Conservation (phyloP, 2,888 invertebrate species). For the Drosophila macrospina region DNA sequence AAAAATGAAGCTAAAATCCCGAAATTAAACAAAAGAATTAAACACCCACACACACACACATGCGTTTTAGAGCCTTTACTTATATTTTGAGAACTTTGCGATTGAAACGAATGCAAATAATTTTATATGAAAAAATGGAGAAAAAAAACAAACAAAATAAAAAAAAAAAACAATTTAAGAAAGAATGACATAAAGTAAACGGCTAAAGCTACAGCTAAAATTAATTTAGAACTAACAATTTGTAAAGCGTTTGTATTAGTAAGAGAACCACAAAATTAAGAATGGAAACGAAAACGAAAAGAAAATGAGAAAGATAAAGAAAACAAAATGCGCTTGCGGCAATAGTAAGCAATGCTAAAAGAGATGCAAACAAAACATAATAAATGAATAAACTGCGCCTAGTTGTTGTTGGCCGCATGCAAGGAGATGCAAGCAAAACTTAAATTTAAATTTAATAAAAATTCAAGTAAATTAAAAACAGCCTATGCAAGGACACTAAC, state of each 20-base stretch:
- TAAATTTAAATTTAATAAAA: constrained; percentile 52
- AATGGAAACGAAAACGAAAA: constrained; percentile 9
- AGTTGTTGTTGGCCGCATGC: constrained; percentile 68
- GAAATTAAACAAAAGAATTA: constrained; percentile 58
- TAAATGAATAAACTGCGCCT: constrained; percentile 52
- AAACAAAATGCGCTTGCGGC: constrained; percentile 47
- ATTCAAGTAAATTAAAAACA: constrained; percentile 47
- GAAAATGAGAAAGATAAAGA: constrained; percentile 21
- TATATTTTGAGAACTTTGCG: constrained; percentile 82
- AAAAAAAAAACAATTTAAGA: constrained; percentile 23
- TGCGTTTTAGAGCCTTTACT: constrained; percentile 84
- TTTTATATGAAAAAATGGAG: constrained; percentile 70
- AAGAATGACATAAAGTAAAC: constrained; percentile 37
- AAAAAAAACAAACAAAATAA: constrained; percentile 33
- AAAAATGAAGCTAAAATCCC: constrained; percentile 55
- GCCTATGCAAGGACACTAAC: constrained; percentile 82
- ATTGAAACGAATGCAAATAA: constrained; percentile 69
- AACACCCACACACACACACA: constrained; percentile 44
- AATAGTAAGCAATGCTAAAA: constrained; percentile 59
- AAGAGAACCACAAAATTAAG: constrained; percentile 34
- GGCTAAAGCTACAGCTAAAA: constrained; percentile 52
- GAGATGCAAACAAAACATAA: constrained; percentile 14
- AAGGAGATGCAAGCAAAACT: constrained; percentile 15
- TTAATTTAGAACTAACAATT: constrained; percentile 70
- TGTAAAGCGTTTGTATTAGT: constrained; percentile 69